Percentiles rank a stretch among this genome's conserved stretches.
Evolutionary conservation across 2,888 invertebrate genomes (phyloP).

Genomic region (Lacanobia wlatinum): DNA sequence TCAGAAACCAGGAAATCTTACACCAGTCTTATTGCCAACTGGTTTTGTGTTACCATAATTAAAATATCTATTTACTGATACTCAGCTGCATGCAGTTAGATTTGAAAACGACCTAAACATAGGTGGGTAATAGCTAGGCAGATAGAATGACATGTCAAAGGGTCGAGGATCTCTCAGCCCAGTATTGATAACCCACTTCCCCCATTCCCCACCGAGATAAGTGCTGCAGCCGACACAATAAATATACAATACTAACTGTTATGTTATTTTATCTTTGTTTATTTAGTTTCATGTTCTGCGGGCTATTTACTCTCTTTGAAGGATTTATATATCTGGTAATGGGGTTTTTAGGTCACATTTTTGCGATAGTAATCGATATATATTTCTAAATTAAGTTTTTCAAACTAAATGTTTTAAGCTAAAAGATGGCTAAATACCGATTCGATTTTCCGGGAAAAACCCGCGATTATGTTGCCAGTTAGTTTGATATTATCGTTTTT

Average conservation of each 20-base stretch:
- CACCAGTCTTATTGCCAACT: too few species aligned
- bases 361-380: not conserved
- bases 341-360: conserved; percentile 21
- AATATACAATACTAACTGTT: not conserved
- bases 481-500: too few species aligned
- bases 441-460: too few species aligned
- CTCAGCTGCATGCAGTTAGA: too few species aligned
- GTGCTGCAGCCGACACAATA: not conserved
- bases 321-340: conserved; percentile 4
- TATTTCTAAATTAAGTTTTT: not conserved
- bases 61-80: too few species aligned
- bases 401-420: too few species aligned
- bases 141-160: conserved; percentile 1
- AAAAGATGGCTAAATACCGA: too few species aligned
- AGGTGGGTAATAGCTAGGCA: not conserved
- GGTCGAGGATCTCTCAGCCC: conserved; percentile 22
- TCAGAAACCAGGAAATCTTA: too few species aligned
- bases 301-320: conserved; percentile 1
- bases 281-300: conserved; percentile 5
- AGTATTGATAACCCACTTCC: conserved; percentile 52
- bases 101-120: not conserved
- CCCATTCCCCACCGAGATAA: conserved; percentile 34
- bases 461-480: too few species aligned
- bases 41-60: too few species aligned
- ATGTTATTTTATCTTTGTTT: conserved; percentile 22